Base-by-base conservation (phyloP, 2,113 vertebrate species). In the Platysteira castanea region DNA sequence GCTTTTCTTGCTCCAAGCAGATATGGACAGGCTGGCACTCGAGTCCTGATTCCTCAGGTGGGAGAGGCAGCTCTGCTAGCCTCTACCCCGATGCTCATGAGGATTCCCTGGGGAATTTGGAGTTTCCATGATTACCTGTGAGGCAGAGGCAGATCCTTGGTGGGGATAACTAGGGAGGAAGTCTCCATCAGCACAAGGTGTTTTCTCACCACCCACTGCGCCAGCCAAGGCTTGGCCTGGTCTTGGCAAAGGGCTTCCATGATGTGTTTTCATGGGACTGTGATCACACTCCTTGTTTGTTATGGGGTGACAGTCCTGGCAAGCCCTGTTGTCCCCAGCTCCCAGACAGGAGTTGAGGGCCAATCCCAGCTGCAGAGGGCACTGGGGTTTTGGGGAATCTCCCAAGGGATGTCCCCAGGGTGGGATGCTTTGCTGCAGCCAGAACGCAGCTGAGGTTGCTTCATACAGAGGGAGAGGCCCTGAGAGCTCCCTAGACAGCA, bases 121-220 rank as follows among this genome's bases (percentile, higher is more conserved):
- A 28, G 39, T 39, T 82, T n/a, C 31, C 13, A 5, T 73, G 67
- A 6, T 39, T 44, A 42, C 18, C 49, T 37, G 53, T 13, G 26
- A 67, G n/a, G 26, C 23, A 47, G 22, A 47, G 30, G 47, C 39
- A 56, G 44, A 22, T 49, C 59, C 60, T 61, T 2, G 1, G 5
- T 17, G 28, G 23, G 16, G 18, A 22, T 46, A 41, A 21, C 11
- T 23, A 47, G 19, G 1, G 3, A 67, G 30, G 35, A 91, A 16
- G 18, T 11, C 9, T 0, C 14, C 16, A 31, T 44, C 67, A 47
- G 39, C 42, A 4, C 6, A 2, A 47, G 20, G 35, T 8, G 4
- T 50, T 56, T 47, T 70, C 60, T 44, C 8, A 42, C 30, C 0
- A 0, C 6, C 1, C 4, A 6, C 56, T 59, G n/a, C 2, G 0